These are phyloP conservation scores for Coptodon bakossiorum DNA, from an alignment of 2,113 vertebrate genomes.

Conservation along the genomic window DNA sequence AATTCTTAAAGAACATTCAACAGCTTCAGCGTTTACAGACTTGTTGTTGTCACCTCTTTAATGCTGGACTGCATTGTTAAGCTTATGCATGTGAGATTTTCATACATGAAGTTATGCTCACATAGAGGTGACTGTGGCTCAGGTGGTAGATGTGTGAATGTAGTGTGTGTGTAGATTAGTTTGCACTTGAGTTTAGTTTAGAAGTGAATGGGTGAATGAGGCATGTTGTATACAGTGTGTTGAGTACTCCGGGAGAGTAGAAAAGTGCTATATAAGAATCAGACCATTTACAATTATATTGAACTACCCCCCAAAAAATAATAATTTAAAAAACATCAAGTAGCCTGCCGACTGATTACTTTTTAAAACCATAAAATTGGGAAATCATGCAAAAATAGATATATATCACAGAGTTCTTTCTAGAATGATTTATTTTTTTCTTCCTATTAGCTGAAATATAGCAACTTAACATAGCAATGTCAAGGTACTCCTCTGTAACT, in stretches of 20 bases:
- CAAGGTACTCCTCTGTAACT: neutral
- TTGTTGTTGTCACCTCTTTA: neutral
- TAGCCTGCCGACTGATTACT: neutral
- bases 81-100: neutral
- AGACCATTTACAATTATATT: neutral
- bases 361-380: neutral
- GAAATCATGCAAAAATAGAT: neutral
- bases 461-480: neutral
- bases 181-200: neutral
- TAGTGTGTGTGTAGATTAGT: neutral
- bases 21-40: neutral
- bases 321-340: neutral
- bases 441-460: neutral
- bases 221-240: neutral
- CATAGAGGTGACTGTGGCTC: neutral
- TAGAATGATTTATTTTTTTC: neutral
- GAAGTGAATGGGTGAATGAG: neutral
- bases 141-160: neutral
- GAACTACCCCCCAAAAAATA: neutral
- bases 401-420: neutral
- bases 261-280: neutral
- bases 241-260: neutral
- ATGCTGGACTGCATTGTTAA: neutral
- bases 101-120: neutral
- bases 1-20: neutral